phyloP scores from a whole-genome alignment of 2,888 invertebrate species.

The Calameuta filiformis region DNA sequence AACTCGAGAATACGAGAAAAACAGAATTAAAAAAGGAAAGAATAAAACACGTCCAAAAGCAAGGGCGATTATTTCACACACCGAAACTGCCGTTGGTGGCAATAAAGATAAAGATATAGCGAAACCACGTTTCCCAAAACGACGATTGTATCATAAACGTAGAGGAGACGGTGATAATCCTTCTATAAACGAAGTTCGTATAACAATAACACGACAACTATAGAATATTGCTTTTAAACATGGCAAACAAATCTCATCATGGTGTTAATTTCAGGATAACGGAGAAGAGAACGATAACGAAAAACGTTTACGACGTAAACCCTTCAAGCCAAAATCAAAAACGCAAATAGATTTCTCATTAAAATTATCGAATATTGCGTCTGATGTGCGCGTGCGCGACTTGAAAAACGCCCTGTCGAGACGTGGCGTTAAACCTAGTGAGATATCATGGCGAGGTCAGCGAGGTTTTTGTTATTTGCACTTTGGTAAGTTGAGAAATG shows the following conservation, averaged over 20 bases:
- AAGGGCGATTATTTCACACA: slow-evolving; percentile 16
- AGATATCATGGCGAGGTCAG: slow-evolving; percentile 76
- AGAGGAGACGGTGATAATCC: slow-evolving; percentile 52
- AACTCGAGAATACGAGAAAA: slow-evolving; percentile 57
- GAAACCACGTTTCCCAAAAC: slow-evolving; percentile 33
- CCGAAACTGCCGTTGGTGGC: slow-evolving; percentile 22
- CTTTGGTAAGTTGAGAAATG: slow-evolving; percentile 72
- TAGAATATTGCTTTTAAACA: background rate
- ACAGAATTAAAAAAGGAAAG: slow-evolving; percentile 22
- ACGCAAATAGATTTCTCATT: slow-evolving; percentile 71
- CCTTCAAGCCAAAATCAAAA: slow-evolving; percentile 50
- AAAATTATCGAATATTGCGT: slow-evolving; percentile 78
- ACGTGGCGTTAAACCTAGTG: slow-evolving; percentile 80
- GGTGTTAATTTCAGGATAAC: slow-evolving; percentile 61
- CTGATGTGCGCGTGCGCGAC: slow-evolving; percentile 78
- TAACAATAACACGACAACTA: slow-evolving; percentile 19
- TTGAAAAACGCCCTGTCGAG: slow-evolving; percentile 79
- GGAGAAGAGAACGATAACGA: slow-evolving; percentile 62
- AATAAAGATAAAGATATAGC: slow-evolving; percentile 27
- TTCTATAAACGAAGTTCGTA: slow-evolving; percentile 39
- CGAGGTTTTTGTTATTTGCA: slow-evolving; percentile 79
- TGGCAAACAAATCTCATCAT: too few species aligned
- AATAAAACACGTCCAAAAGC: slow-evolving; percentile 23
- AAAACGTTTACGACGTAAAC: slow-evolving; percentile 38
- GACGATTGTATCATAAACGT: slow-evolving; percentile 29